Conservation (phyloP, 2,797 vertebrate genomes). For the Gallinago solitaria region DNA sequence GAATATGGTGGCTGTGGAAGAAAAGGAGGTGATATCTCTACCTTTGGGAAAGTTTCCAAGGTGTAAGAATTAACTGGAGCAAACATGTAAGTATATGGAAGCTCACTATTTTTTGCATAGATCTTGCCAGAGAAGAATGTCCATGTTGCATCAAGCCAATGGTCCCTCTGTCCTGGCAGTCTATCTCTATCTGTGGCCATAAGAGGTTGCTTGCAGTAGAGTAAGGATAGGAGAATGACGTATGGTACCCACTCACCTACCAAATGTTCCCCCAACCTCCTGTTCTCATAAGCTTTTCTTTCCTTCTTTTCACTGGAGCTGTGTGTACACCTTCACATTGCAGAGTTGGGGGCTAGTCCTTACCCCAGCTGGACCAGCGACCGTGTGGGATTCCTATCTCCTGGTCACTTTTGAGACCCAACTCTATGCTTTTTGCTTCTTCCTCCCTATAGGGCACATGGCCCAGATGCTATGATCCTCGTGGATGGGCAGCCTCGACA, state of each 20-base stretch:
- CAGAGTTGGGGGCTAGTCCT: not conserved
- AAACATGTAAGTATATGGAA: not conserved
- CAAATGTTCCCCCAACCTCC: not conserved
- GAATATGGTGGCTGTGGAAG: not conserved
- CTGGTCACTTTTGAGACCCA: conserved; percentile 6
- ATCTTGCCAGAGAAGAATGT: not conserved
- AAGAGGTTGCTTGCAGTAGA: not conserved
- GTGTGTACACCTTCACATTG: not conserved
- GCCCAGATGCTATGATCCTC: conserved; percentile 96
- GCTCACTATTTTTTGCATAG: not conserved
- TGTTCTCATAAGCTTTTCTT: not conserved
- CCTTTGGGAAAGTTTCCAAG: not conserved
- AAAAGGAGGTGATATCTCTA: not conserved
- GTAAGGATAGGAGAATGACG: not conserved
- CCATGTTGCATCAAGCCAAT: not conserved
- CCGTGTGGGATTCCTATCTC: not conserved
- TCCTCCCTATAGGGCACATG: conserved; percentile 86
- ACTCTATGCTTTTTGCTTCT: not conserved
- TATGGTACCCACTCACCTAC: not conserved
- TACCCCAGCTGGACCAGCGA: not conserved
- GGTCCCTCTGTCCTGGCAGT: not conserved
- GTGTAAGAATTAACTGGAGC: not conserved
- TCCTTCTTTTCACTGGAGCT: not conserved
- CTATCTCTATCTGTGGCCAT: not conserved
- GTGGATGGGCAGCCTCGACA: conserved; percentile 96